Percentiles rank a stretch among this genome's conserved stretches.
Conservation (phyloP, 2,888 invertebrate genomes). For the Coenonympha arcania region DNA sequence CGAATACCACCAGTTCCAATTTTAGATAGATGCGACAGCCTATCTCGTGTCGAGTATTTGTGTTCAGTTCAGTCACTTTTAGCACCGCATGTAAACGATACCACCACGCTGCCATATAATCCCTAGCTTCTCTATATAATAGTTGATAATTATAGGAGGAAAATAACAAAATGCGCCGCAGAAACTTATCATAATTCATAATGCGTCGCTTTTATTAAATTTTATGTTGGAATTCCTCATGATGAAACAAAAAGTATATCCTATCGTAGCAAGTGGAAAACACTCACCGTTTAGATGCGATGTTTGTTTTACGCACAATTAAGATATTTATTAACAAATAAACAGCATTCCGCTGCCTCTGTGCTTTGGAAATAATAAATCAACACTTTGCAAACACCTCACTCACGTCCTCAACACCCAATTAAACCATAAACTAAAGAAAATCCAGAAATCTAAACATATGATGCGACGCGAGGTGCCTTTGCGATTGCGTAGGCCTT, state of each 20-base stretch:
- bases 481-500: too few species aligned
- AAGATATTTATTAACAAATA: slow-evolving; percentile 61
- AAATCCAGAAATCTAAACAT: slow-evolving; percentile 26
- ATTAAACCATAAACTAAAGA: slow-evolving; percentile 66
- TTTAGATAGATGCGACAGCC: slow-evolving; percentile 66
- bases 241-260: slow-evolving; percentile 15
- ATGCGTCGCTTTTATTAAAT: slow-evolving; percentile 38
- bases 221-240: slow-evolving; percentile 15
- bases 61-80: slow-evolving; percentile 69
- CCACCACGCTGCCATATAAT: slow-evolving; percentile 38
- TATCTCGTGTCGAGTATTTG: slow-evolving; percentile 42
- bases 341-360: slow-evolving; percentile 69
- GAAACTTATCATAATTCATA: slow-evolving; percentile 39
- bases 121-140: slow-evolving; percentile 32
- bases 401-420: too few species aligned
- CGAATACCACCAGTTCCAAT: slow-evolving; percentile 63
- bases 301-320: slow-evolving; percentile 52
- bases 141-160: slow-evolving; percentile 31
- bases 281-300: slow-evolving; percentile 52
- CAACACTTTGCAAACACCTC: slow-evolving; percentile 64
- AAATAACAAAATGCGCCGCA: slow-evolving; percentile 57
- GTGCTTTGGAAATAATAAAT: slow-evolving; percentile 45
- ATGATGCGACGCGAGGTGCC: too few species aligned
- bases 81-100: slow-evolving; percentile 70
- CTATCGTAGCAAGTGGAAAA: too few species aligned